Percentiles rank a stretch among this genome's conserved stretches.
Conservation (phyloP, 2,113 vertebrate species). For the Engystomops pustulosus region DNA sequence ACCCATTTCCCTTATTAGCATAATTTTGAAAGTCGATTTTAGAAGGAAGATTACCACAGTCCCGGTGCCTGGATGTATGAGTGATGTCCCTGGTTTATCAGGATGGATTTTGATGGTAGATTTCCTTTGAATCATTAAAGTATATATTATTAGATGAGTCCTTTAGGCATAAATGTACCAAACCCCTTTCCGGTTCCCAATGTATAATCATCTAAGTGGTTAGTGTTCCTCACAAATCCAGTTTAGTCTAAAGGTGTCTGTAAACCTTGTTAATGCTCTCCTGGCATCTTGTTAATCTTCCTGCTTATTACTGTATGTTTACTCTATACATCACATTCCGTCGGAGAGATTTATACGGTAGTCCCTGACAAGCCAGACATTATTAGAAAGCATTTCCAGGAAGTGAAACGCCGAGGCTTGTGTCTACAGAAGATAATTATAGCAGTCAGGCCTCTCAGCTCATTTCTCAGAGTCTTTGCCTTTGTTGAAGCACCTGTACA, state of each 20-base stretch:
- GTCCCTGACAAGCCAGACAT: slow-evolving; percentile 24
- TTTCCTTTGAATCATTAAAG: too few species aligned
- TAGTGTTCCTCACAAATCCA: background rate
- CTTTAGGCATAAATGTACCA: too few species aligned
- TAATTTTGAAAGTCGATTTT: too few species aligned
- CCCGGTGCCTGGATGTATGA: too few species aligned
- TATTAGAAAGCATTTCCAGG: slow-evolving; percentile 53
- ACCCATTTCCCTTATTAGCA: too few species aligned
- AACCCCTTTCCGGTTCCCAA: background rate
- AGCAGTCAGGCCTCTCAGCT: background rate
- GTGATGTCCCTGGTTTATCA: too few species aligned
- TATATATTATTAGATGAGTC: too few species aligned
- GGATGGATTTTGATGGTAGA: too few species aligned
- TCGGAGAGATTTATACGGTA: slow-evolving; percentile 29
- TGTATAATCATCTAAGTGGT: background rate
- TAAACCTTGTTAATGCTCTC: slow-evolving; percentile 1
- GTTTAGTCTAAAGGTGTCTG: background rate
- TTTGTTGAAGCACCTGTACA: slow-evolving; percentile 16
- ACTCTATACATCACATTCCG: slow-evolving; percentile 12
- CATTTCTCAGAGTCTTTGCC: background rate
- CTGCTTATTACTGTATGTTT: background rate
- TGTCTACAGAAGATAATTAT: slow-evolving; percentile 33
- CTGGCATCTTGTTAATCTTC: slow-evolving; percentile 25
- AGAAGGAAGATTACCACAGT: too few species aligned
- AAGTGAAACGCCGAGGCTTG: slow-evolving; percentile 43